A percentile compares a stretch with the other conserved stretches of the same genome.
Conservation (phyloP, 2,888 invertebrate genomes). For the Drosophila basisetae region DNA sequence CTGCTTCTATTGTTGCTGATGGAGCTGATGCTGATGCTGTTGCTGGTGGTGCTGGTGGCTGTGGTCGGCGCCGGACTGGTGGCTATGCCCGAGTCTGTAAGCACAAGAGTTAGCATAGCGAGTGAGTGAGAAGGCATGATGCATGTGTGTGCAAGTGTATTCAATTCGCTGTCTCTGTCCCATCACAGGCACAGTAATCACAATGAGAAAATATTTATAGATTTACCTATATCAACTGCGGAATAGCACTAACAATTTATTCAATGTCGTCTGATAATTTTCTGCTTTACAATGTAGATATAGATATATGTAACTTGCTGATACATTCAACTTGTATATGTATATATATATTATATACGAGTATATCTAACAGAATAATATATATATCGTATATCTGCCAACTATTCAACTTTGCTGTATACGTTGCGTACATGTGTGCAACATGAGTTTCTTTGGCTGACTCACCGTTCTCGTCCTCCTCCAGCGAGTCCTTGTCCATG, state of each 20-base stretch:
- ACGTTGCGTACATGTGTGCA: no score
- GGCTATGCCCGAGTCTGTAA: constrained; percentile 84
- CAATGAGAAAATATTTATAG: not conserved
- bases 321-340: not conserved
- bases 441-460: not conserved
- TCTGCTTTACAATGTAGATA: not conserved
- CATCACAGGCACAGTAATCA: not conserved
- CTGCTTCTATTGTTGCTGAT: constrained; percentile 24
- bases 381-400: not conserved
- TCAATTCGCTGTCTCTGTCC: not conserved
- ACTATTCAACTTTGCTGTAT: not conserved
- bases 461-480: constrained; percentile 86
- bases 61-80: constrained; percentile 83
- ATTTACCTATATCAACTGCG: not conserved
- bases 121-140: constrained; percentile 1
- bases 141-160: not conserved
- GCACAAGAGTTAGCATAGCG: not conserved
- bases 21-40: constrained; percentile 18
- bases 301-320: not conserved
- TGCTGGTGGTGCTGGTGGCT: constrained; percentile 36
- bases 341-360: not conserved
- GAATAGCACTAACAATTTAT: not conserved
- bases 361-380: not conserved
- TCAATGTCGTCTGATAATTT: not conserved
- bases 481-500: constrained; percentile 86